Percentiles rank a stretch among this genome's conserved stretches.
These are phyloP conservation scores for Lepeophtheirus nordmannii DNA, from an alignment of 2,888 invertebrate genomes.

Conservation along the genomic window DNA sequence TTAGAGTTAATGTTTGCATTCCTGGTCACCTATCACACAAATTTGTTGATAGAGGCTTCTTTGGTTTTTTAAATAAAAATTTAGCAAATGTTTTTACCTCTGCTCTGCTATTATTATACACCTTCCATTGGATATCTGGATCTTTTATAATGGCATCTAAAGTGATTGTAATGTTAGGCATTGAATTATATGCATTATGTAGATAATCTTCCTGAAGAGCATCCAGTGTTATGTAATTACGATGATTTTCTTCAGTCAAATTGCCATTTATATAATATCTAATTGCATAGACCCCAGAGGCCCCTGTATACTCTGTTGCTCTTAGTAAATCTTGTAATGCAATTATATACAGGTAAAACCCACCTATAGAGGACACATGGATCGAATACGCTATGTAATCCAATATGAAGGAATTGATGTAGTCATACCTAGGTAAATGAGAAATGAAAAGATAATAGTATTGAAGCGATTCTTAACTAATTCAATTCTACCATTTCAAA, in stretches of 20 bases:
- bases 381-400: conserved; percentile 12
- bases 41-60: background rate
- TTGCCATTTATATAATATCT: conserved; percentile 1
- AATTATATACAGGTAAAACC: conserved; percentile 3
- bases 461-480: no score
- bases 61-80: no score
- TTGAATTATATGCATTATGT: conserved; percentile 1
- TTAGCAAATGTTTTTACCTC: background rate
- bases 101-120: conserved; percentile 5
- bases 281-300: conserved; percentile 6
- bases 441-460: background rate
- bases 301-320: conserved; percentile 6
- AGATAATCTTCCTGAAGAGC: conserved; percentile 8
- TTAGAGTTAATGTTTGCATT: background rate
- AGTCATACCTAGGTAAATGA: conserved; percentile 3
- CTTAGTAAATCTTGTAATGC: conserved; percentile 1
- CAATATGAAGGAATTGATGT: conserved; percentile 6
- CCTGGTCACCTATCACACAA: background rate
- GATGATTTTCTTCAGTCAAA: conserved; percentile 1
- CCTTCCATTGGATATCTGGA: background rate
- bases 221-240: conserved; percentile 1
- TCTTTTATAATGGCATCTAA: background rate
- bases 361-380: conserved; percentile 4
- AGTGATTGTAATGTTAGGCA: background rate
- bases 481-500: conserved; percentile 15